Evolutionary conservation across 2,113 vertebrate species (phyloP).

Genomic region (Carassius auratus): DNA sequence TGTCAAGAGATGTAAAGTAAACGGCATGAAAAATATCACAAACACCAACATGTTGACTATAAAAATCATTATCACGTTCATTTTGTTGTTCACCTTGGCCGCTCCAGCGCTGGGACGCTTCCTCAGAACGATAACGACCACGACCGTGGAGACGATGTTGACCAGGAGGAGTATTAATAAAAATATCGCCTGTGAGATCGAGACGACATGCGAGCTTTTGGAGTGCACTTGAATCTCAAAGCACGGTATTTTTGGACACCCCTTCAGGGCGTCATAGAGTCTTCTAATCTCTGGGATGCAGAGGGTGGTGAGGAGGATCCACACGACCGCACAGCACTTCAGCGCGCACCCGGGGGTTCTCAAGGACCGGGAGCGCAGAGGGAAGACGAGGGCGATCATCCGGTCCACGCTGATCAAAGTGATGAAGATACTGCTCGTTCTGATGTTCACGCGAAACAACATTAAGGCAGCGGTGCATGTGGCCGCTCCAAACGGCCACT

Average conservation of each 20-base stretch:
- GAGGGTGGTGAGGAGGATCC: slow-evolving; percentile 54
- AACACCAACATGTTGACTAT: slow-evolving; percentile 68
- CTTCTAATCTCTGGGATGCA: slow-evolving; percentile 48
- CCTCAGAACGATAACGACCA: slow-evolving; percentile 60
- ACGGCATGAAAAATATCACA: slow-evolving; percentile 64
- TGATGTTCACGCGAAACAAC: slow-evolving; percentile 69
- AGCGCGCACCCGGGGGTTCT: slow-evolving; percentile 54
- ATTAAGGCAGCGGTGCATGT: slow-evolving; percentile 57
- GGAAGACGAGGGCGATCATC: slow-evolving; percentile 70
- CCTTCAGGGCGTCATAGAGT: accelerated
- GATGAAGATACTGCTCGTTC: slow-evolving; percentile 70
- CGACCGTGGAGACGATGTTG: slow-evolving; percentile 63
- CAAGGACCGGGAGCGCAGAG: slow-evolving; percentile 63
- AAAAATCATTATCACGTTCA: slow-evolving; percentile 70
- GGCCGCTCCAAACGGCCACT: slow-evolving; percentile 47
- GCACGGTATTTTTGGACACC: not conserved
- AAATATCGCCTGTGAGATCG: slow-evolving; percentile 47
- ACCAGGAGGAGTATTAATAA: slow-evolving; percentile 58
- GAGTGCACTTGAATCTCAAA: not conserved
- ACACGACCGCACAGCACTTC: slow-evolving; percentile 51
- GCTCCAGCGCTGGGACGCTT: slow-evolving; percentile 38
- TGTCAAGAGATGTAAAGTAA: slow-evolving; percentile 48
- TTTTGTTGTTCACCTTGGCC: slow-evolving; percentile 58
- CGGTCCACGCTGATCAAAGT: slow-evolving; percentile 72
- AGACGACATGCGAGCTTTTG: accelerated